phyloP scores from a whole-genome alignment of 2,797 vertebrate genomes.

The Malurus leucopterus region DNA sequence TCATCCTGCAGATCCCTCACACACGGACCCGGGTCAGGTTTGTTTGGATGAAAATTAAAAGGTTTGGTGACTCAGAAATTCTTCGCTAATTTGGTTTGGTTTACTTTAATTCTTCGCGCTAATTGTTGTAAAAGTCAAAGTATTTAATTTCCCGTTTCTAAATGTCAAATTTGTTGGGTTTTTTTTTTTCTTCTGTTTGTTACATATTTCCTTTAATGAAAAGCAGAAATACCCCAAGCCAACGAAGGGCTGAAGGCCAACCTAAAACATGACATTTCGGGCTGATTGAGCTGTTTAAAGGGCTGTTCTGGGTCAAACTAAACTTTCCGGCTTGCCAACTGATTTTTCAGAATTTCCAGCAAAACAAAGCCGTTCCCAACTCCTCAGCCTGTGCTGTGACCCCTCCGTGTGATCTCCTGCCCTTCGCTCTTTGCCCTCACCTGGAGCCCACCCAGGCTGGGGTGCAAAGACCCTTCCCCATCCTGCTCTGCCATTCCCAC shows the following conservation, averaged over 20 bases:
- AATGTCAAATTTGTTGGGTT: constrained; percentile 32
- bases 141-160: constrained; percentile 36
- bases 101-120: constrained; percentile 1
- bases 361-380: background rate
- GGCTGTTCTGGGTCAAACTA: constrained; percentile 37
- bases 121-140: constrained; percentile 41
- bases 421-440: background rate
- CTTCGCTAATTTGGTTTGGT: background rate
- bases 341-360: constrained; percentile 49
- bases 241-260: background rate
- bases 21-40: background rate
- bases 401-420: accelerated
- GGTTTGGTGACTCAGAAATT: constrained; percentile 26
- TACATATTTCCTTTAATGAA: constrained; percentile 63
- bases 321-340: constrained; percentile 32
- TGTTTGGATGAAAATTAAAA: background rate
- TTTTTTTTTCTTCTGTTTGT: constrained; percentile 5
- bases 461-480: background rate
- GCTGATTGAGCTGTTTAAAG: constrained; percentile 29
- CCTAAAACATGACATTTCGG: constrained; percentile 43
- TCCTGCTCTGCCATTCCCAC: background rate
- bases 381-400: background rate
- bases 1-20: background rate
- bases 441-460: background rate
- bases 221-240: constrained; percentile 48